Evolutionary conservation across 2,888 invertebrate species (phyloP).

Genomic region (Cyaniris semiargus): DNA sequence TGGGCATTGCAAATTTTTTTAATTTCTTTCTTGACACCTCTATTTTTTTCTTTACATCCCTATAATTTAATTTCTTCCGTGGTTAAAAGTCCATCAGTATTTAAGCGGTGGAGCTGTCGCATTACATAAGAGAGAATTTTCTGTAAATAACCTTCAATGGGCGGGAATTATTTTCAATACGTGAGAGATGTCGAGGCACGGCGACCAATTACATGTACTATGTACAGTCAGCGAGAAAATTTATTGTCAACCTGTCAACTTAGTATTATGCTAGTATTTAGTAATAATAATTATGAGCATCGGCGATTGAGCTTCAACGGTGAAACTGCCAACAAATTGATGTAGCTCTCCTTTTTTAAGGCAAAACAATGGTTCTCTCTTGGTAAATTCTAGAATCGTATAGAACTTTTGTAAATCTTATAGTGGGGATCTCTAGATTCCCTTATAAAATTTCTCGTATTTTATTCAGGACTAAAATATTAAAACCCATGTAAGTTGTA

Average conservation of each 20-base stretch:
- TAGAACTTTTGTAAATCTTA: too few species aligned
- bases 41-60: not conserved
- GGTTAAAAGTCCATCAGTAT: constrained; percentile 12
- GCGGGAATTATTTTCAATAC: constrained; percentile 36
- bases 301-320: too few species aligned
- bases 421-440: too few species aligned
- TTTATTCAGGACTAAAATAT: too few species aligned
- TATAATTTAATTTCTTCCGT: not conserved
- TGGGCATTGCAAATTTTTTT: not conserved
- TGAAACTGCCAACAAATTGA: too few species aligned
- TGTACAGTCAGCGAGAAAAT: not conserved
- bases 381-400: too few species aligned
- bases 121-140: constrained; percentile 1
- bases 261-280: not conserved
- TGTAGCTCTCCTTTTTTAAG: too few species aligned
- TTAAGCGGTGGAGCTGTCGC: not conserved
- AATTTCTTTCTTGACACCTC: not conserved
- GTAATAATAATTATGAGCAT: too few species aligned
- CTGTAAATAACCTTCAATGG: constrained; percentile 22
- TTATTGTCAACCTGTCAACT: not conserved
- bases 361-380: too few species aligned
- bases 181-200: constrained; percentile 50
- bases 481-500: too few species aligned
- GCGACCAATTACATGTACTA: constrained; percentile 57
- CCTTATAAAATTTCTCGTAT: too few species aligned